These are phyloP conservation scores for Alexandromys fortis DNA, from an alignment of 2,113 vertebrate species.

Conservation along the genomic window DNA sequence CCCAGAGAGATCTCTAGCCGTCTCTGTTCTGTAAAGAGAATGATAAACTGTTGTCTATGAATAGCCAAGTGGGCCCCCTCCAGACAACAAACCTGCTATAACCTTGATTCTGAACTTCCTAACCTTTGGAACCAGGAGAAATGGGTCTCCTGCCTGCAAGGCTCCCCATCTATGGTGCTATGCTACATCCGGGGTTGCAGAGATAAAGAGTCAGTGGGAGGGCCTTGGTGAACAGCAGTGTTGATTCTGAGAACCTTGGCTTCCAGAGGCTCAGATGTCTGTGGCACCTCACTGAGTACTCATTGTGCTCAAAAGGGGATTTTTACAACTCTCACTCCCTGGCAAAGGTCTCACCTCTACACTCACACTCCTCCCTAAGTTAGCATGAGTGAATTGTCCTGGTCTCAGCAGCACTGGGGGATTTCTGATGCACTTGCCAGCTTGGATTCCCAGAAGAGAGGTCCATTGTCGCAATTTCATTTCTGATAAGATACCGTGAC, in stretches of 20 bases:
- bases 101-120: neutral
- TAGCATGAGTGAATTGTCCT: neutral
- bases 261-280: neutral
- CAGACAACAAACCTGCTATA: neutral
- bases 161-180: neutral
- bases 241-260: slow-evolving; percentile 1
- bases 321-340: neutral
- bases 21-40: neutral
- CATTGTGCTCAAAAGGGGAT: fast-evolving
- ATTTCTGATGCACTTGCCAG: neutral
- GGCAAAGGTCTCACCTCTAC: neutral
- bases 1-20: too few species aligned
- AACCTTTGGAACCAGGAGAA: neutral
- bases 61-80: neutral
- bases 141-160: neutral
- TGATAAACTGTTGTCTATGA: neutral
- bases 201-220: neutral
- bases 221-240: neutral
- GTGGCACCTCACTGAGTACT: neutral
- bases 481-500: neutral
- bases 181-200: neutral
- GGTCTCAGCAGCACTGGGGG: neutral
- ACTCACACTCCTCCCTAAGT: neutral
- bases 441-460: neutral
- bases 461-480: neutral